These are phyloP conservation scores for Rhagium mordax DNA, from an alignment of 2,888 invertebrate species.

Conservation along the genomic window DNA sequence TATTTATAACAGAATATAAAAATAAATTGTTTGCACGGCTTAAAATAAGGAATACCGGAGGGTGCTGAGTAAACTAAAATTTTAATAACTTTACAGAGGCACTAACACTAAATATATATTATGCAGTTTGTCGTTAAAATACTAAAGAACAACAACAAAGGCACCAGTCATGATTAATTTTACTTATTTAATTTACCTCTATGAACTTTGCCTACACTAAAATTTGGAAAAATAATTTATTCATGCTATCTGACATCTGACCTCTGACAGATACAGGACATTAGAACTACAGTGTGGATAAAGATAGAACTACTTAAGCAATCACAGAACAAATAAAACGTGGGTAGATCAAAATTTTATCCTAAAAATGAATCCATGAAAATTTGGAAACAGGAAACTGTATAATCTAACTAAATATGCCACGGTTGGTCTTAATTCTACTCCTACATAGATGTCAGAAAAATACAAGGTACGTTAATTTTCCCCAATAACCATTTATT, in stretches of 20 bases:
- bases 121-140: neutral
- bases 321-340: no score
- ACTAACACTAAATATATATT: neutral
- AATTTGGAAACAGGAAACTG: no score
- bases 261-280: neutral
- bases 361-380: no score
- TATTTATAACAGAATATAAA: slow-evolving; percentile 17
- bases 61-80: neutral
- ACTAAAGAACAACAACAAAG: neutral
- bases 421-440: no score
- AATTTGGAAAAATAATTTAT: neutral
- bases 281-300: neutral
- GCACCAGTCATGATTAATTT: neutral
- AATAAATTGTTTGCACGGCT: slow-evolving; percentile 2
- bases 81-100: neutral
- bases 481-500: no score
- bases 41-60: neutral
- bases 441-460: no score
- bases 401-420: no score
- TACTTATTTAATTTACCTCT: no score
- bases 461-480: no score
- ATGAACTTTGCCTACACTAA: neutral
- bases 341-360: no score
- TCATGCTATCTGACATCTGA: no score
- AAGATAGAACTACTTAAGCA: no score